A percentile compares a stretch with the other conserved stretches of the same genome.
phyloP scores from a whole-genome alignment of 2,888 invertebrate genomes.

The Ophioninae sp. region DNA sequence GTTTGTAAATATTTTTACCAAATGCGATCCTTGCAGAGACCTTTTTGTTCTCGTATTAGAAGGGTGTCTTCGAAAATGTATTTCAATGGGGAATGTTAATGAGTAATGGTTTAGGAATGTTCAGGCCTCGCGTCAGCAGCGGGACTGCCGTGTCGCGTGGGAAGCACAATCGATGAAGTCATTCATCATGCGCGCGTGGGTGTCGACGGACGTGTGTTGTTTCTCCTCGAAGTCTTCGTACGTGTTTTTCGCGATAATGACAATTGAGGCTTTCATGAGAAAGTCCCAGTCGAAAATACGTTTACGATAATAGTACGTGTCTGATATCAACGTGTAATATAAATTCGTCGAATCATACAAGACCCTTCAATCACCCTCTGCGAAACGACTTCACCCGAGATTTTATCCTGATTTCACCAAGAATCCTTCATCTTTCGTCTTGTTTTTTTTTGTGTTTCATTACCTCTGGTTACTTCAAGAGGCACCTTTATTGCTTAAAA shows the following conservation, averaged over 20 bases:
- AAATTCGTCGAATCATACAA: constrained; percentile 33
- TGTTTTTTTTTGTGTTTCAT: not conserved
- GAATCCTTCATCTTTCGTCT: not conserved
- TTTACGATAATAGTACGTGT: constrained; percentile 32
- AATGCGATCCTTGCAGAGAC: not conserved
- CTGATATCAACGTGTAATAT: constrained; percentile 35
- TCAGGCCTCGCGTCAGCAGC: not conserved
- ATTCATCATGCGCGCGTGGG: not conserved
- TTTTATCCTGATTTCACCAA: not conserved
- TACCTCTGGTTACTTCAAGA: not conserved
- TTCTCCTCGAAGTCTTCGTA: constrained; percentile 42
- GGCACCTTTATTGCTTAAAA: not conserved
- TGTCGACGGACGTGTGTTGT: constrained; percentile 23
- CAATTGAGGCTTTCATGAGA: constrained; percentile 25
- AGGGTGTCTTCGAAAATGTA: not conserved
- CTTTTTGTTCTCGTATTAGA: not conserved
- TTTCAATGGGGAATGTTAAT: not conserved
- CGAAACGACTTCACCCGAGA: constrained; percentile 2
- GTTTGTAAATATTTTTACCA: constrained; percentile 25
- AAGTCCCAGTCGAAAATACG: constrained; percentile 20
- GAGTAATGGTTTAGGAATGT: not conserved
- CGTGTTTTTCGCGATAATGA: constrained; percentile 34
- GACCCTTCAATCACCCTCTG: not conserved
- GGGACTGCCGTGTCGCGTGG: constrained; percentile 29
- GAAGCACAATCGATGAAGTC: not conserved